A percentile compares a stretch with the other conserved stretches of the same genome.
These are phyloP conservation scores for Lethrus apterus DNA, from an alignment of 1,140 invertebrate species.

Conservation along the genomic window DNA sequence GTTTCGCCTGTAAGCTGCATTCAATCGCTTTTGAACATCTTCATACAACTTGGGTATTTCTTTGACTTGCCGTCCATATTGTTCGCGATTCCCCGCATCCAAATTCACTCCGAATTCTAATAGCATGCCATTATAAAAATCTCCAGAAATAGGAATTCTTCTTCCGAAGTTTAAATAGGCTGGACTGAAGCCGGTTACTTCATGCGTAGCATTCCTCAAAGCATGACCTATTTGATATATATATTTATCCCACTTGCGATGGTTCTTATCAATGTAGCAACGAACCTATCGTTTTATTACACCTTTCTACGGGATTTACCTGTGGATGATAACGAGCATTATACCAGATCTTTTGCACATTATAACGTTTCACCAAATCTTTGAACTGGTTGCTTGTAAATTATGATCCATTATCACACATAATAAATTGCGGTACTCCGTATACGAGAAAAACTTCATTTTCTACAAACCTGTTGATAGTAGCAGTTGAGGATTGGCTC, in stretches of 20 bases:
- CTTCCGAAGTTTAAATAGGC: neutral
- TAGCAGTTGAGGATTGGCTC: neutral
- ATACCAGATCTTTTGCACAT: constrained; percentile 17
- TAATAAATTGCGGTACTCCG: constrained; percentile 15
- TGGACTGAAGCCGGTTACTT: neutral
- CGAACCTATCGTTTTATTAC: constrained; percentile 3
- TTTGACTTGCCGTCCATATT: neutral
- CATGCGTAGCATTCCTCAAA: too few species aligned
- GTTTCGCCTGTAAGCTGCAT: constrained; percentile 13
- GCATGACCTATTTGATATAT: too few species aligned
- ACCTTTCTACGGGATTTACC: constrained; percentile 8
- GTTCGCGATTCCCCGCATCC: neutral
- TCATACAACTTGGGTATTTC: neutral
- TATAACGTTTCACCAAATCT: constrained; percentile 8
- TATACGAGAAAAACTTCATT: constrained; percentile 15
- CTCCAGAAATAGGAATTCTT: neutral
- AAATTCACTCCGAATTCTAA: neutral
- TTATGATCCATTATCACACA: constrained; percentile 17
- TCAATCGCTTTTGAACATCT: neutral
- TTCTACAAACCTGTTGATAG: constrained; percentile 5
- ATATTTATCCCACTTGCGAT: constrained; percentile 2
- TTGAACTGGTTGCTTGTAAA: constrained; percentile 1
- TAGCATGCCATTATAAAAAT: neutral
- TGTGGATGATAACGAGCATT: constrained; percentile 13
- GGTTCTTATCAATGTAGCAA: constrained; percentile 2